Evolutionary conservation across 2,888 invertebrate genomes (phyloP).

Genomic region (Apamea crenata): DNA sequence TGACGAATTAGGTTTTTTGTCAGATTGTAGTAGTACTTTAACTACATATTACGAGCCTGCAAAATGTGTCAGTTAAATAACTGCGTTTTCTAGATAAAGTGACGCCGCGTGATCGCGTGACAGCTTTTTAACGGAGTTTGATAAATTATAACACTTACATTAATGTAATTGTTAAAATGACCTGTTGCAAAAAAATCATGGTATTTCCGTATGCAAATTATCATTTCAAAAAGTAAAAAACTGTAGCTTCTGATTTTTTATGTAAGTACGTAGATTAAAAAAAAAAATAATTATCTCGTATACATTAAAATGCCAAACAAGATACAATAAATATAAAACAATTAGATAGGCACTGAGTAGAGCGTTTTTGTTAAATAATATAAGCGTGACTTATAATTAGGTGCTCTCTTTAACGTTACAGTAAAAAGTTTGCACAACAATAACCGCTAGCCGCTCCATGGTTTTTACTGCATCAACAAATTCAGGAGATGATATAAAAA

Average conservation of each 20-base stretch:
- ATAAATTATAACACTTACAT: background rate
- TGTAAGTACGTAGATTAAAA: background rate
- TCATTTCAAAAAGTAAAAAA: background rate
- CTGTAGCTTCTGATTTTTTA: background rate
- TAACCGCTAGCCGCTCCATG: background rate
- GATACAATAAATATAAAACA: background rate
- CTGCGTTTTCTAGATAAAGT: slow-evolving; percentile 4
- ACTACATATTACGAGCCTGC: slow-evolving; percentile 18
- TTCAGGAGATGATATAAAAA: slow-evolving; percentile 31
- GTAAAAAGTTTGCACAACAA: slow-evolving; percentile 2
- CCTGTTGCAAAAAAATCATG: background rate
- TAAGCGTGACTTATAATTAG: background rate
- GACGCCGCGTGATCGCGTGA: background rate
- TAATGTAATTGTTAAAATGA: background rate
- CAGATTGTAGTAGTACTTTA: background rate
- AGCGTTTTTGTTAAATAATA: background rate
- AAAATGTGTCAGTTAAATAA: slow-evolving; percentile 9
- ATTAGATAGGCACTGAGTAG: background rate
- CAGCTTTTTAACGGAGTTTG: background rate
- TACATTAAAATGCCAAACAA: background rate
- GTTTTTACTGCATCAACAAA: slow-evolving; percentile 2
- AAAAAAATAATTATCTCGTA: background rate
- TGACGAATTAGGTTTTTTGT: slow-evolving; percentile 3
- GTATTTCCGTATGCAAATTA: background rate
- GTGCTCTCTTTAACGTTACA: background rate